These are phyloP conservation scores for Bungarus multicinctus DNA, from an alignment of 2,113 vertebrate genomes.

Conservation along the genomic window DNA sequence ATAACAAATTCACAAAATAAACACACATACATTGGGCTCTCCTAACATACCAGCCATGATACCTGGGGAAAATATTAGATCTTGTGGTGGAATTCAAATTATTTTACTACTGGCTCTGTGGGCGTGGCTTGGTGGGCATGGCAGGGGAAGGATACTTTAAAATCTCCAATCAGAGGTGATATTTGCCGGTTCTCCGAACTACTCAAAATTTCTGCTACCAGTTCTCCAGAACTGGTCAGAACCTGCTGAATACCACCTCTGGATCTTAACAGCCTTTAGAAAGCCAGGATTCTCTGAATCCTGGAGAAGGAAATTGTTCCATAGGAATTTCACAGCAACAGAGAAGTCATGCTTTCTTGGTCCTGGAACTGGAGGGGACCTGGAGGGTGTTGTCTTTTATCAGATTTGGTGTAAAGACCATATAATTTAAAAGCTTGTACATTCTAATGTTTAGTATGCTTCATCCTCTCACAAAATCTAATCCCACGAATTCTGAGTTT, in stretches of 20 bases:
- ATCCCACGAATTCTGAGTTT: not conserved
- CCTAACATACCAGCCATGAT: not conserved
- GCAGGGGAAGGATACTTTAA: too few species aligned
- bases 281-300: not conserved
- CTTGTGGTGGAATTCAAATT: too few species aligned
- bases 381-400: not conserved
- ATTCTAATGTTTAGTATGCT: not conserved
- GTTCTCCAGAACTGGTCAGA: too few species aligned
- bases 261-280: not conserved
- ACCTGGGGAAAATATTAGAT: not conserved
- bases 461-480: not conserved
- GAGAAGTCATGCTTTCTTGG: not conserved
- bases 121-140: too few species aligned
- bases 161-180: too few species aligned
- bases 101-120: too few species aligned
- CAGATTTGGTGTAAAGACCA: not conserved
- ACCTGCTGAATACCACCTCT: too few species aligned
- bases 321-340: not conserved
- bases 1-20: not conserved
- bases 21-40: not conserved
- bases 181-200: too few species aligned
- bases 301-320: not conserved
- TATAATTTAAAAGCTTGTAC: not conserved
- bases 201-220: too few species aligned
- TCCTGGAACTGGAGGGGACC: not conserved